Evolutionary conservation across 2,888 invertebrate genomes (phyloP), one percentile per base, ranked within the genome.

Genomic region (Conistra vaccinii): DNA sequence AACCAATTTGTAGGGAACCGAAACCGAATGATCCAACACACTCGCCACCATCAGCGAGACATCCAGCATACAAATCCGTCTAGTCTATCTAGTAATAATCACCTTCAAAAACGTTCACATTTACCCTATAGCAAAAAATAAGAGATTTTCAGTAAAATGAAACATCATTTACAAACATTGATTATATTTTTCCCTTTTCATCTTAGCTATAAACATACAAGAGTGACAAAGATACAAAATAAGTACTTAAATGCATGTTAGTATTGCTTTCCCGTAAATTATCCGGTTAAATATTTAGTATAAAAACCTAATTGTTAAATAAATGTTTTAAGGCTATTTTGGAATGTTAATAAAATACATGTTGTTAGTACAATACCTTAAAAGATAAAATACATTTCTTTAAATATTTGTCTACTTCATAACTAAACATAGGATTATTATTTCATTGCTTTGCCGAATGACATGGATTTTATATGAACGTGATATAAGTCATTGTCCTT

Each of bases 311-410:
- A 58, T 0, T 61, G 7, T 53, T 48, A 48, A 29, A 32, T 60
- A 35, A 69, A 48, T 45, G 17, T 68, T 60, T 61, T 51, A 48
- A 55, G 45, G 20, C n/a, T 80, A 51, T 29, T 69, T 35, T 10
- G 84, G 82, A 82, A 80, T 82, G 84, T 80, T 75, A 69, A n/a
- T 57, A 58, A n/a, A 83, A 74, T 71, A 83, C 60, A 70, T 70
- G 67, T 81, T 51, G 42, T 63, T 62, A 67, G 35, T 60, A 73
- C 26, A 60, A 58, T 20, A n/a, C 14, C 14, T 26, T 42, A 62
- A 17, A 42, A 71, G 70, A 83, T 78, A 57, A 83, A 69, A 78
- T 75, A 84, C 61, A 76, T 84, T 84, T 85, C 51, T 69, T 71
- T 81, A 71, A 76, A 84, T 74, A 83, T 83, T 78, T 78, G 58